Conservation (phyloP, 2,113 vertebrate genomes). For the Bos indicus region DNA sequence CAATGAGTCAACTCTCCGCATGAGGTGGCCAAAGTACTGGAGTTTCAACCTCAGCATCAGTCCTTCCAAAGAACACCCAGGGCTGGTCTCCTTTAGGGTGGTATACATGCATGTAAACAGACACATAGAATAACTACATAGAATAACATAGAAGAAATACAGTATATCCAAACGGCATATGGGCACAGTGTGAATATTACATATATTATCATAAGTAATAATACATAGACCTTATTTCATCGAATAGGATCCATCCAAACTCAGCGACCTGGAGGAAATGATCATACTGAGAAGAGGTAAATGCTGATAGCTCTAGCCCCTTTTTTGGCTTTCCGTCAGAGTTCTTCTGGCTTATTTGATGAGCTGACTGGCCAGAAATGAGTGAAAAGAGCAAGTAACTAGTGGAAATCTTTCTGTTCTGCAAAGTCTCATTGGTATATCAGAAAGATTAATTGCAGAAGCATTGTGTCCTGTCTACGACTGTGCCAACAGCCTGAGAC, state of each 20-base stretch:
- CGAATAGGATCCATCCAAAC: background rate
- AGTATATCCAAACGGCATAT: background rate
- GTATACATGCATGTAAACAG: background rate
- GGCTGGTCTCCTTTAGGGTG: no score
- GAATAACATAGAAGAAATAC: background rate
- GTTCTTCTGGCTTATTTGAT: conserved; percentile 53
- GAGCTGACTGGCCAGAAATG: conserved; percentile 41
- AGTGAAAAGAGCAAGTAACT: conserved; percentile 37
- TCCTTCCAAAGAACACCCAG: no score
- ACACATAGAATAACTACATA: background rate
- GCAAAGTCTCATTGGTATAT: conserved; percentile 31
- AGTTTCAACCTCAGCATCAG: no score
- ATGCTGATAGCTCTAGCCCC: background rate
- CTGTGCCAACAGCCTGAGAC: conserved; percentile 22
- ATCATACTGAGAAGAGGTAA: background rate
- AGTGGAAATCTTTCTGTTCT: conserved; percentile 44
- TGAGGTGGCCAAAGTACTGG: no score
- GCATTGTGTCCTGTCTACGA: background rate
- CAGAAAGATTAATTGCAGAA: conserved; percentile 59
- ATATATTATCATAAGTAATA: background rate
- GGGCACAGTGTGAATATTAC: background rate
- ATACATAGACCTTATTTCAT: background rate
- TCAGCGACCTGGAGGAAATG: conserved; percentile 23
- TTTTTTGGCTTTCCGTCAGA: conserved; percentile 37
- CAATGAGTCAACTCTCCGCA: no score